These are phyloP conservation scores for Eupleurogrammus muticus DNA, from an alignment of 2,797 vertebrate genomes.

Conservation along the genomic window DNA sequence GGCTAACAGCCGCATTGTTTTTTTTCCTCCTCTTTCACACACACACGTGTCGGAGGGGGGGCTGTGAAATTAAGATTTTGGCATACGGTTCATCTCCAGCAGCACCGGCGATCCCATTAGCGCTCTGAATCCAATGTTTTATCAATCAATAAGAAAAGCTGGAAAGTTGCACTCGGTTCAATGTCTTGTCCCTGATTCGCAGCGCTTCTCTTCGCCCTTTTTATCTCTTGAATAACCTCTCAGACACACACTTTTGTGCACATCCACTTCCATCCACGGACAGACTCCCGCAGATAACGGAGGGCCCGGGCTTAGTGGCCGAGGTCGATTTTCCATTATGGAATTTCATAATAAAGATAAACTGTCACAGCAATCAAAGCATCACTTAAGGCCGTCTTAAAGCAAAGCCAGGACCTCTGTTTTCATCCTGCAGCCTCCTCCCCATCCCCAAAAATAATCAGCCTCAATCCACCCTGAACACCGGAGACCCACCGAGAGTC, in stretches of 20 bases:
- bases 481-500: slow-evolving; percentile 54
- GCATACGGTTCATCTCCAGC: slow-evolving; percentile 10
- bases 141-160: background rate
- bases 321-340: slow-evolving; percentile 83
- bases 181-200: slow-evolving; percentile 32
- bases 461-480: slow-evolving; percentile 56
- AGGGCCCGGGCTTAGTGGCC: slow-evolving; percentile 59
- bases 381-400: slow-evolving; percentile 70
- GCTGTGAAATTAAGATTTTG: slow-evolving; percentile 18
- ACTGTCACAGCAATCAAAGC: slow-evolving; percentile 77
- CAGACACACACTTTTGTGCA: slow-evolving; percentile 8
- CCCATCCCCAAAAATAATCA: slow-evolving; percentile 62
- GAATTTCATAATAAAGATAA: slow-evolving; percentile 84
- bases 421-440: slow-evolving; percentile 54
- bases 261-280: slow-evolving; percentile 35
- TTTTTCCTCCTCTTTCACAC: too few species aligned
- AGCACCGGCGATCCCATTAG: background rate
- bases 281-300: slow-evolving; percentile 61
- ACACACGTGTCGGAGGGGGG: background rate
- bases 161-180: slow-evolving; percentile 1
- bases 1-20: slow-evolving; percentile 51
- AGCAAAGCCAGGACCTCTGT: slow-evolving; percentile 63
- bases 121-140: background rate
- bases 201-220: slow-evolving; percentile 27
- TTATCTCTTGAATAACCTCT: slow-evolving; percentile 43